Evolutionary conservation across 2,113 vertebrate species (phyloP).

Genomic region (Illadopsis cleaveri): DNA sequence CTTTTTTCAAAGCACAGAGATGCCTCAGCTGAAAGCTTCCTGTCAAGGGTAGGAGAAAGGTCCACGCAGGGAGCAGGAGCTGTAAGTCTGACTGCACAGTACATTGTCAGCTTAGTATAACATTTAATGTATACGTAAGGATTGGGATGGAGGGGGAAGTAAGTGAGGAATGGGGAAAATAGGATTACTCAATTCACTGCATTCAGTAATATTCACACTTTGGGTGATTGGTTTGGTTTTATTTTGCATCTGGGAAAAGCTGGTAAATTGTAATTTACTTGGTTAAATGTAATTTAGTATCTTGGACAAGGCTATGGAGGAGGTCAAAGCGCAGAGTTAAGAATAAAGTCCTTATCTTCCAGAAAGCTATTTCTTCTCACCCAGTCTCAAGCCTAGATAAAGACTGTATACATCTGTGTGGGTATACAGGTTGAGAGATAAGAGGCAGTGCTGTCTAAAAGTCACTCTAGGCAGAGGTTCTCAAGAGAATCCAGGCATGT

Average conservation of each 20-base stretch:
- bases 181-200: background rate
- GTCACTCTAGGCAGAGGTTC: background rate
- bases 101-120: background rate
- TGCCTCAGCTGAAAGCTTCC: constrained; percentile 14
- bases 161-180: background rate
- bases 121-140: background rate
- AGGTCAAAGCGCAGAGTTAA: background rate
- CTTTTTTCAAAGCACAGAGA: constrained; percentile 4
- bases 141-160: background rate
- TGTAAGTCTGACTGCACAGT: background rate
- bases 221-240: background rate
- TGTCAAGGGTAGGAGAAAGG: background rate
- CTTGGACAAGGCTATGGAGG: background rate
- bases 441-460: background rate
- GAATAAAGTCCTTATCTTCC: background rate
- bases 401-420: background rate
- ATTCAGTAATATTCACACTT: background rate
- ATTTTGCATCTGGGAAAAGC: background rate
- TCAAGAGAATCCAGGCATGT: background rate
- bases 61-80: background rate
- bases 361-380: background rate
- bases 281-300: background rate
- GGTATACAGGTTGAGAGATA: background rate
- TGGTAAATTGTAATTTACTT: background rate
- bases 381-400: background rate